Base-by-base conservation (phyloP, 1,140 invertebrate species). In the Antheraea pernyi region DNA sequence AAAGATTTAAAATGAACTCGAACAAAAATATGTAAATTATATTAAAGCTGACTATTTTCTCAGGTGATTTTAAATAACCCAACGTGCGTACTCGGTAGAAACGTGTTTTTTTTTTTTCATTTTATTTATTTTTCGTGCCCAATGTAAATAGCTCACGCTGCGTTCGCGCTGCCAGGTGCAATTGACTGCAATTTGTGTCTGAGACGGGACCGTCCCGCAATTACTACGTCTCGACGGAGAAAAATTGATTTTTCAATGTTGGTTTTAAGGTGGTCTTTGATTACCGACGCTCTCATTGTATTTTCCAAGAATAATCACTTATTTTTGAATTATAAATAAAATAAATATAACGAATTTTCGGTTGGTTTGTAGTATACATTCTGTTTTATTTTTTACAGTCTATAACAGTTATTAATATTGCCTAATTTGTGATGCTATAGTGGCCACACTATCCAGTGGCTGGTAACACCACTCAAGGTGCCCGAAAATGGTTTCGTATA, bases 201-300 rank as follows among this genome's bases (percentile, higher is more conserved):
- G 76, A 19, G 65, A 73, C 65, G 75, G 67, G 70, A 71, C 48
- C 19, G 30, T 53, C 65, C 62, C 42, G 84, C 85, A 90, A 90
- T 90, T 88, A 90, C 77, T 73, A 70, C 76, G 85, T 87, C 85
- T 75, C 71, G 76, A 75, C 72, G 73, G 76, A 85, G 86, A 88
- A 87, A 82, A 88, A 90, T 86, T 89, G 79, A 88, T 86, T 91
- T 88, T 85, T 83, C 86, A 85, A 84, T 84, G 84, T 89, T 82
- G 82, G 78, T 83, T 86, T 86, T 83, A 81, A 78, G 73, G 67
- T 71, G 73, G 71, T 71, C 69, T 63, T 63, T 74, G 48, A 74
- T 70, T 69, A 70, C 67, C 53, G 59, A 42, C 48, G n/a, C 59
- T 65, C 63, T 22, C 7, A 65, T 10, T 19, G 63, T 13, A 65